Conservation (phyloP, 2,888 invertebrate genomes). For the Platerodrilus igneus region DNA sequence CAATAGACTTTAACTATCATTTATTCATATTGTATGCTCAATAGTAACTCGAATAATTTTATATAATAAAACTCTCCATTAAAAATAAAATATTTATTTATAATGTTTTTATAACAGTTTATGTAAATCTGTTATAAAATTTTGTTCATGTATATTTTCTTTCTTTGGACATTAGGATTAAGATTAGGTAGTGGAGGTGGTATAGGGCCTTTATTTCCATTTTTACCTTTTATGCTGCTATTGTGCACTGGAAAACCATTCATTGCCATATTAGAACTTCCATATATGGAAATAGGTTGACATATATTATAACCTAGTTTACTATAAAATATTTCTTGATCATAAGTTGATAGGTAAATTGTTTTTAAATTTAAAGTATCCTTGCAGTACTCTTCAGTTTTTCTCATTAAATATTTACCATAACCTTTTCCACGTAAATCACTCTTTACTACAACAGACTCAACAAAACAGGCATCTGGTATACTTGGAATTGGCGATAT, state of each 20-base stretch:
- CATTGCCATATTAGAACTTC: conserved; percentile 43
- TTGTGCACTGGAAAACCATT: conserved; percentile 5
- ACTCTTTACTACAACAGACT: conserved; percentile 75
- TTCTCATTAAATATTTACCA: conserved; percentile 69
- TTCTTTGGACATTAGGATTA: background rate
- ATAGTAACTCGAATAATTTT: no score
- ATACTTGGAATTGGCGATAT: conserved; percentile 67
- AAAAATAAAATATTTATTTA: no score
- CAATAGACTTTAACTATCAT: no score
- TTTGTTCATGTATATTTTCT: conserved; percentile 33
- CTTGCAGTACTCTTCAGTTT: conserved; percentile 70
- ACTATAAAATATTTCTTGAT: conserved; percentile 69
- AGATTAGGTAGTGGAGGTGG: conserved; percentile 39
- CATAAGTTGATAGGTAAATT: conserved; percentile 63
- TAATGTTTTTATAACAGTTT: conserved; percentile 6
- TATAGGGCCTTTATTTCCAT: conserved; percentile 33
- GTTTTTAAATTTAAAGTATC: conserved; percentile 57
- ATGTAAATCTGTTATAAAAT: conserved; percentile 1
- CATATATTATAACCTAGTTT: conserved; percentile 70
- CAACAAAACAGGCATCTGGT: conserved; percentile 69
- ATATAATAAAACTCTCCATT: no score
- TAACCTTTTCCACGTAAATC: conserved; percentile 68
- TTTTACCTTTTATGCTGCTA: conserved; percentile 19
- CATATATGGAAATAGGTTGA: conserved; percentile 66
- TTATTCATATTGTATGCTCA: no score